Conservation (phyloP, 2,888 invertebrate genomes). For the Torymus tubicola region DNA sequence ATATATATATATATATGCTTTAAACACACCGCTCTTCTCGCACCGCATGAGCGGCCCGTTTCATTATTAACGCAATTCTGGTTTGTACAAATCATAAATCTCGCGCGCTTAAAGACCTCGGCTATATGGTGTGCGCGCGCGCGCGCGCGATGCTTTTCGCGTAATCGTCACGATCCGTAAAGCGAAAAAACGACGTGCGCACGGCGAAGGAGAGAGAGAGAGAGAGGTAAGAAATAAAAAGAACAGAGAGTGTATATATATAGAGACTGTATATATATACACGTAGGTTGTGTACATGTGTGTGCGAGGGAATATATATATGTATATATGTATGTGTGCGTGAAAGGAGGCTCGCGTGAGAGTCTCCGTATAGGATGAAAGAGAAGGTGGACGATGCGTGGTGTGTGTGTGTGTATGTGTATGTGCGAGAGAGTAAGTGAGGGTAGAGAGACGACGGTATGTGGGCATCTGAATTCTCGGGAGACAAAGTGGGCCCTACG, state of each 20-base stretch:
- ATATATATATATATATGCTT: background rate
- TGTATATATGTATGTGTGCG: slow-evolving; percentile 36
- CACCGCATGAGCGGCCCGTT: slow-evolving; percentile 45
- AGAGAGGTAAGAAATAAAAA: background rate
- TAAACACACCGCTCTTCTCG: background rate
- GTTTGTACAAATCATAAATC: slow-evolving; percentile 56
- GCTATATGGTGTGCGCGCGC: background rate
- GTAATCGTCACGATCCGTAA: slow-evolving; percentile 54
- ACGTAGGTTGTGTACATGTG: background rate
- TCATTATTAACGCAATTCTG: slow-evolving; percentile 57
- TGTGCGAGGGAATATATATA: background rate
- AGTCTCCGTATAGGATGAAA: slow-evolving; percentile 60
- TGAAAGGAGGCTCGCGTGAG: slow-evolving; percentile 55
- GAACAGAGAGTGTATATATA: background rate
- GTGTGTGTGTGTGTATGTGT: background rate
- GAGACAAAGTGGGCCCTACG: slow-evolving; percentile 62
- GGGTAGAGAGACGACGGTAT: slow-evolving; percentile 49
- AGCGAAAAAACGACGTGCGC: slow-evolving; percentile 20
- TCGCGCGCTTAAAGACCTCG: slow-evolving; percentile 50
- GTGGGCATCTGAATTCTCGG: slow-evolving; percentile 62
- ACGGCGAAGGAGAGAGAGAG: background rate
- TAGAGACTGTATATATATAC: no score
- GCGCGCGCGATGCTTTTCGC: slow-evolving; percentile 43
- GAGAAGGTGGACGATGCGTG: slow-evolving; percentile 33
- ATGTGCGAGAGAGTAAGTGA: slow-evolving; percentile 15